Conservation (phyloP, 1,140 invertebrate genomes). For the Leptoteleia sp. region DNA sequence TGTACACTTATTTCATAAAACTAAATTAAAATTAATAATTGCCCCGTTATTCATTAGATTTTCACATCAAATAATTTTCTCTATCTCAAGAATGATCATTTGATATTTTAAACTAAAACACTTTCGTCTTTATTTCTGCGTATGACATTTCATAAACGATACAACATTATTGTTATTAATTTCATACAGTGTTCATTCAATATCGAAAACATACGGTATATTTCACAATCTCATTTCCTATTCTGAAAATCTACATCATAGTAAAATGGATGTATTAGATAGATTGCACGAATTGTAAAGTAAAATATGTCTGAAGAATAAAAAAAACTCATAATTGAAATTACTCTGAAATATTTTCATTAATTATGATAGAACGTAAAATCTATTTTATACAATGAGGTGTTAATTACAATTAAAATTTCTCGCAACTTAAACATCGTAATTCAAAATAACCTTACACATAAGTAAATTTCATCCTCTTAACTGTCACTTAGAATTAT, state of each 20-base stretch:
- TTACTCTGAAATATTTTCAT: constrained; percentile 1
- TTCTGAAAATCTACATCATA: background rate
- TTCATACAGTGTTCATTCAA: background rate
- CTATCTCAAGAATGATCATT: constrained; percentile 15
- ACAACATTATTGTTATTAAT: background rate
- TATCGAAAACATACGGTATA: background rate
- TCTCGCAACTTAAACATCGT: background rate
- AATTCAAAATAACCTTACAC: constrained; percentile 8
- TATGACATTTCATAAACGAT: too few relatives aligned
- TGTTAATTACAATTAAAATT: background rate
- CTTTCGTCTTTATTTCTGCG: constrained; percentile 7
- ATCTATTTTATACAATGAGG: constrained; percentile 15
- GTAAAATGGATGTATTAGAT: constrained; percentile 2
- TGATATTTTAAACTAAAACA: background rate
- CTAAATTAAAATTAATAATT: constrained; percentile 19
- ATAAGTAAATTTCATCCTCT: background rate
- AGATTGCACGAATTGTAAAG: background rate
- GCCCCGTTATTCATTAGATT: constrained; percentile 34
- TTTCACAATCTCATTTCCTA: background rate
- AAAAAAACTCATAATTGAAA: constrained; percentile 1
- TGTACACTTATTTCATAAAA: constrained; percentile 23
- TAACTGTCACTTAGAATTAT: too few relatives aligned
- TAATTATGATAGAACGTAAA: constrained; percentile 2
- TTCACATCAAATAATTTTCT: constrained; percentile 22
- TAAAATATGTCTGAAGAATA: constrained; percentile 1